These are phyloP conservation scores for Lymantria monacha DNA, from an alignment of 2,888 invertebrate species.

Conservation along the genomic window DNA sequence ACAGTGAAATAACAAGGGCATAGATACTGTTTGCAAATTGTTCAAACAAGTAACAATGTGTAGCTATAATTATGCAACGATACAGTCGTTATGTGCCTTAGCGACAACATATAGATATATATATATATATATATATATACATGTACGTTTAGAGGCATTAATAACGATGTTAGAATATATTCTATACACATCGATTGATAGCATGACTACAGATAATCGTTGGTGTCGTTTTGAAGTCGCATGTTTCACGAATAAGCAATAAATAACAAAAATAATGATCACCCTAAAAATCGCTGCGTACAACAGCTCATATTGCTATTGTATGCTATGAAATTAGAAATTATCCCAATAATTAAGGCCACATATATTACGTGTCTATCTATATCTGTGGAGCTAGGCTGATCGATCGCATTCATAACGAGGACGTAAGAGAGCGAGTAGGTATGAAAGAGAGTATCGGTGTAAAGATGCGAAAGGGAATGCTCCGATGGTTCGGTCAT, in stretches of 20 bases:
- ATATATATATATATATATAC: too few species aligned
- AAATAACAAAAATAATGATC: background rate
- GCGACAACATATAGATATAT: too few species aligned
- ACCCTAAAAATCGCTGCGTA: background rate
- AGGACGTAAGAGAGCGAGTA: too few species aligned
- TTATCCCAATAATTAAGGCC: conserved; percentile 12
- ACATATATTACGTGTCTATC: too few species aligned
- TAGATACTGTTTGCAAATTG: too few species aligned
- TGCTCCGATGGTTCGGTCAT: too few species aligned
- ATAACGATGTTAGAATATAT: background rate
- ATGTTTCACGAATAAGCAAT: background rate
- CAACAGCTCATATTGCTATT: background rate
- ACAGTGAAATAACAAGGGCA: background rate
- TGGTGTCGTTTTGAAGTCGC: background rate
- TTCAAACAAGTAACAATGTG: too few species aligned
- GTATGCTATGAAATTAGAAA: conserved; percentile 7
- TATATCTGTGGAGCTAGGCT: too few species aligned
- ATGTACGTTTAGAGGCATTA: too few species aligned
- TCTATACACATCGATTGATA: background rate
- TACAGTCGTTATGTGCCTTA: background rate
- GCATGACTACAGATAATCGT: background rate
- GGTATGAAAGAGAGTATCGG: too few species aligned
- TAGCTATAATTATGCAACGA: background rate
- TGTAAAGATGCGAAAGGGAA: too few species aligned
- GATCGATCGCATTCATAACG: too few species aligned